phyloP scores from a whole-genome alignment of 2,888 invertebrate genomes.

The Diloba caeruleocephala region DNA sequence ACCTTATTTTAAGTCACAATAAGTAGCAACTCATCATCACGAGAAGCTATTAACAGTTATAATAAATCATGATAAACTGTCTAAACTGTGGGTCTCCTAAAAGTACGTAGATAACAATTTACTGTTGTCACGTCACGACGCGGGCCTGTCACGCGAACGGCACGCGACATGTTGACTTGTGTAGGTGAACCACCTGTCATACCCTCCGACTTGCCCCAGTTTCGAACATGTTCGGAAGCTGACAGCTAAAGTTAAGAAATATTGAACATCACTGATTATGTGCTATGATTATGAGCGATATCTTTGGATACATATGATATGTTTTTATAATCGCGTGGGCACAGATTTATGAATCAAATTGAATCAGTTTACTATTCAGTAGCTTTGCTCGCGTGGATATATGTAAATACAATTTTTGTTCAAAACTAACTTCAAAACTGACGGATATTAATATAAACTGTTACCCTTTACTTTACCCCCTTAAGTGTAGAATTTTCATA shows the following conservation, averaged over 20 bases:
- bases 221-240: conserved; percentile 33
- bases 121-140: conserved; percentile 62
- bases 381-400: too few relatives aligned
- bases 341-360: background rate
- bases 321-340: background rate
- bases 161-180: conserved; percentile 37
- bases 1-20: too few relatives aligned
- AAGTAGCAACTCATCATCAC: conserved; percentile 40
- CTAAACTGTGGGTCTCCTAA: conserved; percentile 62
- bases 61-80: conserved; percentile 73
- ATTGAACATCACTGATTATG: conserved; percentile 31
- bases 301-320: conserved; percentile 8
- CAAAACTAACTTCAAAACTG: too few relatives aligned
- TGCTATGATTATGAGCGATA: too few relatives aligned
- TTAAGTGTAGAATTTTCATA: too few relatives aligned
- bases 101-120: conserved; percentile 78
- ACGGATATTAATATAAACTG: too few relatives aligned
- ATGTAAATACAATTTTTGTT: too few relatives aligned
- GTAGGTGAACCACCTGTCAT: conserved; percentile 48
- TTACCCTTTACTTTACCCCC: too few relatives aligned
- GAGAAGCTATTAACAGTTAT: conserved; percentile 60
- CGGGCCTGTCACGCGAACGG: conserved; percentile 69
- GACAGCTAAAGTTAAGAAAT: conserved; percentile 15
- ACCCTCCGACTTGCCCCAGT: conserved; percentile 27
- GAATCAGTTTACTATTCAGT: too few relatives aligned